Percentiles rank a stretch among this genome's conserved stretches.
Evolutionary conservation across 2,888 invertebrate species (phyloP).

Genomic region (Nomada fucata): DNA sequence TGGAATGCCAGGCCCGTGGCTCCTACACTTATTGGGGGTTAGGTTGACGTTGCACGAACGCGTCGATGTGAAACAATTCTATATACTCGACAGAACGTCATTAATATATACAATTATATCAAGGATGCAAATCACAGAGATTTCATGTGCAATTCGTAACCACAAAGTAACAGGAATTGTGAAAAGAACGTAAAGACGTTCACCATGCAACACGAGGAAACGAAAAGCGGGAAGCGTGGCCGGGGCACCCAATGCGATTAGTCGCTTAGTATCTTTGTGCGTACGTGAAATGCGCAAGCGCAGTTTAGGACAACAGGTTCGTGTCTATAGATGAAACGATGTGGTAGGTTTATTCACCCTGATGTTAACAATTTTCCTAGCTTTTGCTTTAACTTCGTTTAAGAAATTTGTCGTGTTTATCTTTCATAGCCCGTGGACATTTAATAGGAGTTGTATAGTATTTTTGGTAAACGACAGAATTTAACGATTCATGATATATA

Average conservation of each 20-base stretch:
- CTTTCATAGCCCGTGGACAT: background rate
- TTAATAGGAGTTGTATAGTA: background rate
- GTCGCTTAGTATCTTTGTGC: slow-evolving; percentile 54
- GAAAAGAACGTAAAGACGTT: slow-evolving; percentile 46
- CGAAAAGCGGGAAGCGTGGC: slow-evolving; percentile 72
- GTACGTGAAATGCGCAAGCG: slow-evolving; percentile 62
- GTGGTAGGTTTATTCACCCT: slow-evolving; percentile 24
- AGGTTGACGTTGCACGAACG: slow-evolving; percentile 66
- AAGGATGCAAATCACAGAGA: slow-evolving; percentile 2
- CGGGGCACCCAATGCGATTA: slow-evolving; percentile 70
- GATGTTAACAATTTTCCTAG: slow-evolving; percentile 30
- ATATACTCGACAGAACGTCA: slow-evolving; percentile 16
- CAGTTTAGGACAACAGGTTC: slow-evolving; percentile 32
- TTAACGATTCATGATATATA: background rate
- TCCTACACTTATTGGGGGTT: slow-evolving; percentile 70
- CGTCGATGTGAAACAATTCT: slow-evolving; percentile 38
- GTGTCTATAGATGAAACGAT: slow-evolving; percentile 30
- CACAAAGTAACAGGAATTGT: slow-evolving; percentile 44
- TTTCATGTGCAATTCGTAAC: background rate
- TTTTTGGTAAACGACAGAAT: background rate
- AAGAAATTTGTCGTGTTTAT: background rate
- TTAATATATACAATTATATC: slow-evolving; percentile 20
- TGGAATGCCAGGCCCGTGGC: slow-evolving; percentile 62
- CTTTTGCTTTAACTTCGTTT: background rate
- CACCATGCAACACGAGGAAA: slow-evolving; percentile 56